Conservation (phyloP, 2,113 vertebrate genomes). For the Atlantisia rogersi region DNA sequence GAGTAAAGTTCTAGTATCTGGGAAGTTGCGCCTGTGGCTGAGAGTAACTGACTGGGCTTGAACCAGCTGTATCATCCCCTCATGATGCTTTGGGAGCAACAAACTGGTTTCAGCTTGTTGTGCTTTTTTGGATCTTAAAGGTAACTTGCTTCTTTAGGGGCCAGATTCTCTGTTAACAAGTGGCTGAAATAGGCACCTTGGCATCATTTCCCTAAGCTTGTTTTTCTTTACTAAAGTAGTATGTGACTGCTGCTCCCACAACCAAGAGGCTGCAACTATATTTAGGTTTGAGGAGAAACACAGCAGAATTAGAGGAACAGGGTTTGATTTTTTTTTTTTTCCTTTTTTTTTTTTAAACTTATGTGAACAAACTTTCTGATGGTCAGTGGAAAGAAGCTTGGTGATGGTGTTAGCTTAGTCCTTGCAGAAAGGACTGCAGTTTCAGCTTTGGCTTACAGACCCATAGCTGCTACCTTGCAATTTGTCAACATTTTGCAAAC, state of each 20-base stretch:
- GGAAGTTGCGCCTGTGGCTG: not conserved
- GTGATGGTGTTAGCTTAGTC: not conserved
- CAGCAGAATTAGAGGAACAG: not conserved
- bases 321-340: not conserved
- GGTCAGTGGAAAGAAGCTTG: not conserved
- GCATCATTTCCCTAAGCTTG: not conserved
- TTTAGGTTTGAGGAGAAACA: not conserved
- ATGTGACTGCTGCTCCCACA: not conserved
- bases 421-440: not conserved
- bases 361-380: not conserved
- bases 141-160: not conserved
- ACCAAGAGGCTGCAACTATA: not conserved
- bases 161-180: not conserved
- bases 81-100: accelerated
- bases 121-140: not conserved
- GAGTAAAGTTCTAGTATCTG: not conserved
- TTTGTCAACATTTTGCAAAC: not conserved
- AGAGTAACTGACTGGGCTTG: not conserved
- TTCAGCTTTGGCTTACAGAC: not conserved
- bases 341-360: not conserved
- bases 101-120: not conserved
- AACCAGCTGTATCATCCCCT: not conserved
- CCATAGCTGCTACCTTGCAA: not conserved
- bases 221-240: not conserved
- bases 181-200: not conserved